Evolutionary conservation across 2,797 vertebrate species (phyloP).

Genomic region (Hephaestus fuliginosus): DNA sequence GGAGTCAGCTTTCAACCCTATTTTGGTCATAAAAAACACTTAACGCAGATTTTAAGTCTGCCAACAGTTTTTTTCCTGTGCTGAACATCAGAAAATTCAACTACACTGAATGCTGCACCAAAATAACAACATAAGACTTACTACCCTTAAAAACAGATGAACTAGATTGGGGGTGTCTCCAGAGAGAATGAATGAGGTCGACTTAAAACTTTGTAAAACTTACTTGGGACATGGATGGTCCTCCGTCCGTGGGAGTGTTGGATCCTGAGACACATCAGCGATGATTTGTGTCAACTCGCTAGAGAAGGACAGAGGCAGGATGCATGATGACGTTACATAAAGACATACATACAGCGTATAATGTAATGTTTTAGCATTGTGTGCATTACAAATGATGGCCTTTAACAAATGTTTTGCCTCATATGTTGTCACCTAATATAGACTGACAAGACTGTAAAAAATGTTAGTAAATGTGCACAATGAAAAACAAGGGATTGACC

Average conservation of each 20-base stretch:
- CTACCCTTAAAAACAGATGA: neutral
- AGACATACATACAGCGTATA: neutral
- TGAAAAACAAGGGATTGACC: neutral
- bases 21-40: neutral
- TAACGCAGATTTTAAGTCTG: neutral
- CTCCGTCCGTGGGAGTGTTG: conserved; percentile 93
- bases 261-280: conserved; percentile 95
- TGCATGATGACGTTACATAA: neutral
- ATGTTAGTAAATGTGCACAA: neutral
- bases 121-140: neutral
- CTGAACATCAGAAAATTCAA: neutral
- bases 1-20: neutral
- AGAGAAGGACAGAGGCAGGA: conserved; percentile 32
- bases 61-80: too few species aligned
- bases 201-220: conserved; percentile 50
- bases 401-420: neutral
- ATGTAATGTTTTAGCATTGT: neutral
- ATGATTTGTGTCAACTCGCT: conserved; percentile 97
- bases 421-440: neutral
- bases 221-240: conserved; percentile 96
- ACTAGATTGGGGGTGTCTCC: neutral
- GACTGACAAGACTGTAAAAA: too few species aligned
- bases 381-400: fast-evolving
- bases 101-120: neutral
- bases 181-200: neutral